Evolutionary conservation across 2,797 vertebrate species (phyloP).

Genomic region (Sebastes miniatus): DNA sequence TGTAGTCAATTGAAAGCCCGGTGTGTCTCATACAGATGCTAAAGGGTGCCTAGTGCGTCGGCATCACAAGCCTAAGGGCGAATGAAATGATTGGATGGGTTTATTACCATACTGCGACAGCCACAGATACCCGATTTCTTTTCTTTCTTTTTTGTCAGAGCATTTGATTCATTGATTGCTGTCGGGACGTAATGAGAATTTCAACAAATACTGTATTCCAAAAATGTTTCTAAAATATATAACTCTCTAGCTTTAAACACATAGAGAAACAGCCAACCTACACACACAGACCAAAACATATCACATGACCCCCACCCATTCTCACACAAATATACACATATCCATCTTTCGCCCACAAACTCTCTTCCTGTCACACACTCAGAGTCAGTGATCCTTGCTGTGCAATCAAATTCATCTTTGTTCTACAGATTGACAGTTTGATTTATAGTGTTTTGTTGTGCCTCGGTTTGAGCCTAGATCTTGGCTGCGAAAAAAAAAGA

Average conservation of each 20-base stretch:
- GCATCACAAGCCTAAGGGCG: too few relatives aligned
- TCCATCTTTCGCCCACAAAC: constrained; percentile 17
- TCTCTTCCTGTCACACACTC: constrained; percentile 10
- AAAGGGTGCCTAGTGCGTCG: too few relatives aligned
- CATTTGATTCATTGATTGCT: not conserved
- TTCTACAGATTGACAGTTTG: constrained; percentile 69
- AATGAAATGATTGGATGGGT: not conserved
- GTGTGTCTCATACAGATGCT: too few relatives aligned
- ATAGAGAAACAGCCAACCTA: not conserved
- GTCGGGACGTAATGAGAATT: not conserved
- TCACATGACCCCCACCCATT: not conserved
- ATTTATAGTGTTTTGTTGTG: constrained; percentile 66
- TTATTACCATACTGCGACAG: not conserved
- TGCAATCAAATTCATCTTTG: constrained; percentile 68
- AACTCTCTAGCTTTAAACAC: not conserved
- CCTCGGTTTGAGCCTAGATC: constrained; percentile 16
- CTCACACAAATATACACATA: not conserved
- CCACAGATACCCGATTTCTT: not conserved
- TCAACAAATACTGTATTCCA: not conserved
- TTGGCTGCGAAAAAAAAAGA: constrained; percentile 9
- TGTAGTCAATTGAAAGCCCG: too few relatives aligned
- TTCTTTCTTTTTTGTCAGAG: not conserved
- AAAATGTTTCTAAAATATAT: not conserved
- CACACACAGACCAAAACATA: not conserved
- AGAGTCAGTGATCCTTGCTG: constrained; percentile 65